Percentiles rank a stretch among this genome's conserved stretches.
phyloP scores from a whole-genome alignment of 2,113 vertebrate genomes.

The Connochaetes taurinus region DNA sequence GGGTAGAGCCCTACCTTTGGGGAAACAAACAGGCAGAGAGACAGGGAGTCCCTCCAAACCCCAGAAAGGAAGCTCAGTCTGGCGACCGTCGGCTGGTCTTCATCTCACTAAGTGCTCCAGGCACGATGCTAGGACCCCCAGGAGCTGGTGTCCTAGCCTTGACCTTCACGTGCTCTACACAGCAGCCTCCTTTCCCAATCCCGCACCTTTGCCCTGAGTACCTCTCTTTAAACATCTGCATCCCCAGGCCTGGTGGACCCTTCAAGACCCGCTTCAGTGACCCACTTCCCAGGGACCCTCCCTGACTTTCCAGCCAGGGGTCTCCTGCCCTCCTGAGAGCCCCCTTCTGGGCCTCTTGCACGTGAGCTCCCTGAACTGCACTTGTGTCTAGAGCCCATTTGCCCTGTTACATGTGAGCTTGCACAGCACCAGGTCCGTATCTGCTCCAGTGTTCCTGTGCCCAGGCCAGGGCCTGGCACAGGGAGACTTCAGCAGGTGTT shows the following conservation, averaged over 20 bases:
- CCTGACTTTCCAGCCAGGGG: background rate
- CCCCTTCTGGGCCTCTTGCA: background rate
- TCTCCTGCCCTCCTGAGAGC: background rate
- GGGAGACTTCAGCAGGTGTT: background rate
- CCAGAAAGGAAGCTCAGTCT: background rate
- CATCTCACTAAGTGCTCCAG: background rate
- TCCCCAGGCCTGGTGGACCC: background rate
- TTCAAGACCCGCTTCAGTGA: background rate
- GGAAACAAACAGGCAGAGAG: background rate
- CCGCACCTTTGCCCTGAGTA: background rate
- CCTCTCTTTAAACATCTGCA: background rate
- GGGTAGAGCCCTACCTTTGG: background rate
- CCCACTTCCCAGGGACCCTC: background rate
- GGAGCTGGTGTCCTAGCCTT: rapidly evolving
- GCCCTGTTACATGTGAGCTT: background rate
- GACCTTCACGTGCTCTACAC: background rate
- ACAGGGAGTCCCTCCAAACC: background rate
- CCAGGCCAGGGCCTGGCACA: background rate
- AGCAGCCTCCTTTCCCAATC: background rate
- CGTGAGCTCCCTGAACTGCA: background rate
- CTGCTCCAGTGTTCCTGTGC: background rate
- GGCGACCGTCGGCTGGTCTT: background rate
- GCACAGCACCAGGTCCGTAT: background rate
- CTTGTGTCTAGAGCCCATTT: background rate
- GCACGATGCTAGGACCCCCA: background rate